Evolutionary conservation across 2,888 invertebrate genomes (phyloP), one percentile per base, ranked within the genome.

Genomic region (Teinopalpus imperialis): DNA sequence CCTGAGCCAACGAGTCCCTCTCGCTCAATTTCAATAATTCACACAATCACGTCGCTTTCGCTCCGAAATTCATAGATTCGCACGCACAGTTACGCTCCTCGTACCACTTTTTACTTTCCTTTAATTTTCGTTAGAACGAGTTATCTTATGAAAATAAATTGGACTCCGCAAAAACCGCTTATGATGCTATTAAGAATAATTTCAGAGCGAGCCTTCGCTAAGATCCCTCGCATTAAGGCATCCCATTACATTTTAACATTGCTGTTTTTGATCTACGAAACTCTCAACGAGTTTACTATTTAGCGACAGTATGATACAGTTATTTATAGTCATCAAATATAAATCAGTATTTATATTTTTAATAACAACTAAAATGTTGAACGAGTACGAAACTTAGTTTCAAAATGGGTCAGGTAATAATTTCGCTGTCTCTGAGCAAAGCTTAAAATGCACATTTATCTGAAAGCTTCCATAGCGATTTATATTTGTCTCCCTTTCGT

Each of bases 81-180:
- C 9, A 26, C 34, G 32, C 27, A 12, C 27, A 14, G 9, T 1
- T 23, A 26, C 9, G 7, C 13, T 20, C 7, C 12, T 14, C 5
- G 12, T 6, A 5, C 12, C 13, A n/a, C 1, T 34, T 27, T 29
- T 29, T 69, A 64, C 67, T 66, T 65, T 63, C 60, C 47, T 66
- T 65, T 63, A 72, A 69, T 71, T 70, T 66, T 53, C 60, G 37
- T 42, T 42, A 58, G 66, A 63, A 65, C 62, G 63, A 68, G 65
- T 69, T 69, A 69, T 67, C 65, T 67, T 62, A 56, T 53, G 61
- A 63, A 69, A 74, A 67, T 65, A 72, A 74, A 74, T 74, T 72
- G 70, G 66, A 69, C 61, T 60, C 55, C 58, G 56, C 59, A 60
- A 68, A 69, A 73, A 73, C 72, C 72, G 71, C 70, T 74, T 69